Percentiles rank a stretch among this genome's conserved stretches.
phyloP scores from a whole-genome alignment of 2,797 vertebrate species.

The Acanthiza pusilla region DNA sequence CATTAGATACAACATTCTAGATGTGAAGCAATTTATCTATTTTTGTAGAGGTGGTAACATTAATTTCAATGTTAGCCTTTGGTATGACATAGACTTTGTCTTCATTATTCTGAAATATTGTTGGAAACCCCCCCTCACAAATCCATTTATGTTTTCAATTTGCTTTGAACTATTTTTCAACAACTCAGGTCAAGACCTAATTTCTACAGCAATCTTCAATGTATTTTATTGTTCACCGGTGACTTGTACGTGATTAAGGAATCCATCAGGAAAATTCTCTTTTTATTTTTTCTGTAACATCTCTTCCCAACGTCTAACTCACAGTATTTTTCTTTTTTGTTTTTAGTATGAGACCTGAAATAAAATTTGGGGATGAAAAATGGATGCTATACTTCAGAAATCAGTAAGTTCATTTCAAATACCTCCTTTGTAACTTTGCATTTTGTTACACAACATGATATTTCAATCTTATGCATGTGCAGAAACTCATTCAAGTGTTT shows the following conservation, averaged over 20 bases:
- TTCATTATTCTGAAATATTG: conserved; percentile 82
- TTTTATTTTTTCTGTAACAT: conserved; percentile 48
- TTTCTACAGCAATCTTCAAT: conserved; percentile 75
- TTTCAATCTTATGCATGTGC: conserved; percentile 24
- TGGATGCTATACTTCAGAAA: conserved; percentile 29
- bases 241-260: conserved; percentile 80
- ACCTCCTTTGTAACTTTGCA: conserved; percentile 8
- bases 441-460: conserved; percentile 2
- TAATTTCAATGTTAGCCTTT: conserved; percentile 72
- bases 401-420: conserved; percentile 15
- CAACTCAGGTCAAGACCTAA: conserved; percentile 84
- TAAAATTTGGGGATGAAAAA: conserved; percentile 47
- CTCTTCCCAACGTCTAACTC: conserved; percentile 30
- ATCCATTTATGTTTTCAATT: conserved; percentile 85
- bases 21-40: conserved; percentile 27
- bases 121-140: conserved; percentile 27
- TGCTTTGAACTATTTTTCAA: conserved; percentile 82
- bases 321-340: not conserved
- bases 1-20: not conserved
- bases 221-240: conserved; percentile 70
- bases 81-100: conserved; percentile 74
- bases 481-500: conserved; percentile 24
- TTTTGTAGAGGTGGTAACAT: conserved; percentile 51
- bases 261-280: conserved; percentile 74
- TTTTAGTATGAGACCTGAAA: not conserved